Evolutionary conservation across 92 coral and sea anemone species (phyloP).

Genomic region (Phymanthus crucifer): DNA sequence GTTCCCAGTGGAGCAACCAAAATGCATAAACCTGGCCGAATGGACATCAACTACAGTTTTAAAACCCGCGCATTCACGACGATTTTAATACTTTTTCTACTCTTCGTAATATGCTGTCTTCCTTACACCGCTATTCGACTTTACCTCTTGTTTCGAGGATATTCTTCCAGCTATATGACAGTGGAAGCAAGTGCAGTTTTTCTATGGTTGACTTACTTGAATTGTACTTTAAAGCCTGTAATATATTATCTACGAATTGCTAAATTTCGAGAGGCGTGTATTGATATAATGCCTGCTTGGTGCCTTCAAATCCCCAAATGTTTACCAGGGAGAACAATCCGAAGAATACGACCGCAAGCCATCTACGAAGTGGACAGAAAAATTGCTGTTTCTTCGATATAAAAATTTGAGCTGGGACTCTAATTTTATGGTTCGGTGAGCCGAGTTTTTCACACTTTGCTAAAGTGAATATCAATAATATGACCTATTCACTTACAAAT

Average conservation of each 20-base stretch:
- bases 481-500: not conserved
- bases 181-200: slow-evolving; percentile 57
- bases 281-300: slow-evolving; percentile 94
- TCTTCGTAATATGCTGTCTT: slow-evolving; percentile 73
- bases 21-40: slow-evolving; percentile 90
- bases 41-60: slow-evolving; percentile 97
- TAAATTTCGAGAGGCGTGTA: slow-evolving; percentile 93
- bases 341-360: slow-evolving; percentile 93
- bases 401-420: slow-evolving; percentile 1
- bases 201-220: slow-evolving; percentile 80
- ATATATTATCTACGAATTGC: slow-evolving; percentile 88
- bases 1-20: slow-evolving; percentile 79
- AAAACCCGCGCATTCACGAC: slow-evolving; percentile 96
- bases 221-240: slow-evolving; percentile 85
- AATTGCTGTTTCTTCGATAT: slow-evolving; percentile 71
- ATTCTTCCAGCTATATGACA: slow-evolving; percentile 41
- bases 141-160: slow-evolving; percentile 56
- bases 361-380: slow-evolving; percentile 88
- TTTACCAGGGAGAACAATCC: slow-evolving; percentile 88
- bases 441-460: not conserved
- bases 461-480: not conserved
- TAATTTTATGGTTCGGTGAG: not conserved
- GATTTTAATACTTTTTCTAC: slow-evolving; percentile 80
- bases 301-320: slow-evolving; percentile 81
- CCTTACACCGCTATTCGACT: slow-evolving; percentile 71